Evolutionary conservation across 2,113 vertebrate species (phyloP).

Genomic region (Falcunculus frontatus): DNA sequence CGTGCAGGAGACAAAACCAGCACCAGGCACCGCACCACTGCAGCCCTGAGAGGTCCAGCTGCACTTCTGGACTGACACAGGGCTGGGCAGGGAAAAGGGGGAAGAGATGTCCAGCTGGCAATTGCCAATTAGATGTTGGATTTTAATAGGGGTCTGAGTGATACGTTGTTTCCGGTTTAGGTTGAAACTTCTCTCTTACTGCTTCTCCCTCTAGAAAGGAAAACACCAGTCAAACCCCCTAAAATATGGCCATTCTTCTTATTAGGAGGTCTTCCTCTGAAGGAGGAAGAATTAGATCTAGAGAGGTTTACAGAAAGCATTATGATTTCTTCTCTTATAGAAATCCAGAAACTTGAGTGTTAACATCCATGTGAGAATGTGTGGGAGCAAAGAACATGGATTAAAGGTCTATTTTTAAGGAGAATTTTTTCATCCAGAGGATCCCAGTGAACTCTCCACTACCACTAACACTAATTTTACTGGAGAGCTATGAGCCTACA

Average conservation of each 20-base stretch:
- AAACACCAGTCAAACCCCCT: neutral
- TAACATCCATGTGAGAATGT: neutral
- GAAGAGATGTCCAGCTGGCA: neutral
- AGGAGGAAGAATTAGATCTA: neutral
- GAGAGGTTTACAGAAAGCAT: neutral
- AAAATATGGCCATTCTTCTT: neutral
- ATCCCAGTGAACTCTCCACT: neutral
- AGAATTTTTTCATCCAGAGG: neutral
- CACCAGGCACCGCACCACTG: fast-evolving
- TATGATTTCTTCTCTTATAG: neutral
- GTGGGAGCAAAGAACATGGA: neutral
- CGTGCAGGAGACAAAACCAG: fast-evolving
- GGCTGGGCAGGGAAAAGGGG: neutral
- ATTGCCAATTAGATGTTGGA: neutral
- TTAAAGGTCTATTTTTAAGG: neutral
- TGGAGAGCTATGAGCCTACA: neutral
- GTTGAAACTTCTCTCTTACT: neutral
- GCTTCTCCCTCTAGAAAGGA: neutral
- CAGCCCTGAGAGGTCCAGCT: neutral
- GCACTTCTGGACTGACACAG: fast-evolving
- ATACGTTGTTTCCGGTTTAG: neutral
- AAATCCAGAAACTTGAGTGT: neutral
- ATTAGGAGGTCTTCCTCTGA: neutral
- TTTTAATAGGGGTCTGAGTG: neutral
- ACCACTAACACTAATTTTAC: neutral